Percentiles rank a stretch among this genome's conserved stretches.
phyloP scores from a whole-genome alignment of 2,888 invertebrate species.

The Stegophylla sp. region DNA sequence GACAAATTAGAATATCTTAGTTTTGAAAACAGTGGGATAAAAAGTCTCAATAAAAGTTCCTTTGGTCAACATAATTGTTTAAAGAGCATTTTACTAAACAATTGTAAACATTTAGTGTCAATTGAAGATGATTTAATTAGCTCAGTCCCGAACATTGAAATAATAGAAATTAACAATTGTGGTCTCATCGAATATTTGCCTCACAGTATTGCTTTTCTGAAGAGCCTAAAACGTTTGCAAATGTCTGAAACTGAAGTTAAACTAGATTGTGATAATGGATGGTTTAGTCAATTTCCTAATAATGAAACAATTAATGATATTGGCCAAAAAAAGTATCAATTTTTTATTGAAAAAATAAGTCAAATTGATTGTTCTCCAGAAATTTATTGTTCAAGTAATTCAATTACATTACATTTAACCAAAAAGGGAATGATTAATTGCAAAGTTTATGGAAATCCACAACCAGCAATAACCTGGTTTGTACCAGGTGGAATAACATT shows the following conservation, averaged over 20 bases:
- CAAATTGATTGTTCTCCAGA: conserved; percentile 16
- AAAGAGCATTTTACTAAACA: conserved; percentile 15
- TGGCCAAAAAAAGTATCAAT: neutral
- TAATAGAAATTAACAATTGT: conserved; percentile 65
- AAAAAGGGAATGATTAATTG: conserved; percentile 70
- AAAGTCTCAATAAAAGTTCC: conserved; percentile 66
- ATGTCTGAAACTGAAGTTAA: conserved; percentile 12
- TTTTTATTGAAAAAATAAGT: conserved; percentile 7
- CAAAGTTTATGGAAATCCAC: conserved; percentile 77
- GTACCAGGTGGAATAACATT: conserved; percentile 63
- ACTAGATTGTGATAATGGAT: conserved; percentile 42
- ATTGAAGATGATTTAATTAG: conserved; percentile 27
- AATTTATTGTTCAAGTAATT: conserved; percentile 16
- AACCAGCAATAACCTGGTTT: conserved; percentile 84
- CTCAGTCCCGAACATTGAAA: conserved; percentile 68
- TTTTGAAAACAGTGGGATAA: conserved; percentile 70
- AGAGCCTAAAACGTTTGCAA: conserved; percentile 25
- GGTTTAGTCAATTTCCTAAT: conserved; percentile 42
- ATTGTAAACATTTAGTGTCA: conserved; percentile 22
- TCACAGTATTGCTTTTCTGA: conserved; percentile 13
- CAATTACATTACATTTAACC: conserved; percentile 28
- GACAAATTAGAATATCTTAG: conserved; percentile 68
- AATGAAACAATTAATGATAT: conserved; percentile 23
- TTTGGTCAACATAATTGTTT: conserved; percentile 24
- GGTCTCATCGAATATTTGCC: conserved; percentile 12